A percentile compares a stretch with the other conserved stretches of the same genome.
Conservation (phyloP, 2,113 vertebrate species). For the Dryoscopus gambensis region DNA sequence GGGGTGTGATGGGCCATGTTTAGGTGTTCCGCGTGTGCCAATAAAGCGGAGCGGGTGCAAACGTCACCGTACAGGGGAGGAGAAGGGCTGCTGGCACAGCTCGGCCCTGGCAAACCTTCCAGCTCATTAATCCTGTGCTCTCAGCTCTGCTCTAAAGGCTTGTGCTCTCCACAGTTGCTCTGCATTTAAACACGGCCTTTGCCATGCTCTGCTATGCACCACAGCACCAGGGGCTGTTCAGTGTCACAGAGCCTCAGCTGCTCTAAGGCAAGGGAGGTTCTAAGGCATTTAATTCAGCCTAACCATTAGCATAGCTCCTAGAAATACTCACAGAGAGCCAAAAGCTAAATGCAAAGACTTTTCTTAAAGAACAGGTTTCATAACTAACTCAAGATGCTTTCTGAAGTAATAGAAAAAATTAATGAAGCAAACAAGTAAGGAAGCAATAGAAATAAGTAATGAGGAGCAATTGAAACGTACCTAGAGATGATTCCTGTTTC, state of each 20-base stretch:
- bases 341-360: not conserved
- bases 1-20: conserved; percentile 32
- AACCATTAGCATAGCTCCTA: not conserved
- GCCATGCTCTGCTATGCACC: not conserved
- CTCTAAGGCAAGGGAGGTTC: not conserved
- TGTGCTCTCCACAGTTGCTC: not conserved
- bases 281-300: not conserved
- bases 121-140: not conserved
- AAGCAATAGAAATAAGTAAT: not conserved
- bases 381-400: not conserved
- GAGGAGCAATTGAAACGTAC: not conserved
- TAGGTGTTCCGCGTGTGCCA: conserved; percentile 29
- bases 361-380: not conserved
- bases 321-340: not conserved
- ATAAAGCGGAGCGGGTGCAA: accelerated
- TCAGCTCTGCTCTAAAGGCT: not conserved
- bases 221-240: not conserved
- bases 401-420: not conserved
- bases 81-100: not conserved
- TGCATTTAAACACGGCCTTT: not conserved
- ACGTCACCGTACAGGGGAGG: not conserved
- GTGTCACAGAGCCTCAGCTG: not conserved
- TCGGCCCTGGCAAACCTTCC: not conserved
- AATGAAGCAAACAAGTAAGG: not conserved
- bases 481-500: not conserved